Percentiles rank a stretch among this genome's conserved stretches.
phyloP scores from a whole-genome alignment of 2,797 vertebrate genomes.

The Acrocephalus scirpaceus region DNA sequence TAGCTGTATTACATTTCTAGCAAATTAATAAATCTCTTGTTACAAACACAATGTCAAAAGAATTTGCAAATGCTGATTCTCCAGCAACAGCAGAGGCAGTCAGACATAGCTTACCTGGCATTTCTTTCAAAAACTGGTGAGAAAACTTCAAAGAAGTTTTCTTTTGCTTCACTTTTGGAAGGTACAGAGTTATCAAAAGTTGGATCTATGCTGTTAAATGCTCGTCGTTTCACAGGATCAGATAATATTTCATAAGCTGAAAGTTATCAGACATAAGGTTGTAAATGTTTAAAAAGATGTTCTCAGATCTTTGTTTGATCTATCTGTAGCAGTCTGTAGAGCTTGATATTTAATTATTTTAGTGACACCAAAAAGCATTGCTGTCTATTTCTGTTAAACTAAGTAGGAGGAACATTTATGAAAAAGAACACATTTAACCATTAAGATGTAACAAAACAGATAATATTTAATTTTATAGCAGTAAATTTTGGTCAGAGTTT shows the following conservation, averaged over 20 bases:
- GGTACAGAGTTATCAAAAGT: conserved; percentile 94
- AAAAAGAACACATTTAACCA: background rate
- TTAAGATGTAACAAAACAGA: background rate
- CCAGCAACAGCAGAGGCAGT: background rate
- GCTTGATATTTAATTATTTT: background rate
- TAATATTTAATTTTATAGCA: background rate
- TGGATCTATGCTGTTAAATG: conserved; percentile 97
- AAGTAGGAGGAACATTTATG: background rate
- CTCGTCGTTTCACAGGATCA: conserved; percentile 92
- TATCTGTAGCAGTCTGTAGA: background rate
- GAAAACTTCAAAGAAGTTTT: conserved; percentile 93
- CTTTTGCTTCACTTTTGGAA: conserved; percentile 93
- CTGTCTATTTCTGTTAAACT: background rate
- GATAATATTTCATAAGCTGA: conserved; percentile 94
- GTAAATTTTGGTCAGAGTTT: background rate
- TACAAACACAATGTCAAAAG: background rate
- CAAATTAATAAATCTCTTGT: background rate
- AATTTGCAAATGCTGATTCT: background rate
- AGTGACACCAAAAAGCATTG: background rate
- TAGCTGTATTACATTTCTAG: background rate
- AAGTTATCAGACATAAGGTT: conserved; percentile 8
- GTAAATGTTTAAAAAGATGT: background rate
- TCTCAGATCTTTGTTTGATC: background rate
- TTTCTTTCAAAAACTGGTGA: conserved; percentile 92
- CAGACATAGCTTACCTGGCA: conserved; percentile 80